Evolutionary conservation across 2,888 invertebrate species (phyloP), one percentile per base, ranked within the genome.

Genomic region (Caradrina kadenii): DNA sequence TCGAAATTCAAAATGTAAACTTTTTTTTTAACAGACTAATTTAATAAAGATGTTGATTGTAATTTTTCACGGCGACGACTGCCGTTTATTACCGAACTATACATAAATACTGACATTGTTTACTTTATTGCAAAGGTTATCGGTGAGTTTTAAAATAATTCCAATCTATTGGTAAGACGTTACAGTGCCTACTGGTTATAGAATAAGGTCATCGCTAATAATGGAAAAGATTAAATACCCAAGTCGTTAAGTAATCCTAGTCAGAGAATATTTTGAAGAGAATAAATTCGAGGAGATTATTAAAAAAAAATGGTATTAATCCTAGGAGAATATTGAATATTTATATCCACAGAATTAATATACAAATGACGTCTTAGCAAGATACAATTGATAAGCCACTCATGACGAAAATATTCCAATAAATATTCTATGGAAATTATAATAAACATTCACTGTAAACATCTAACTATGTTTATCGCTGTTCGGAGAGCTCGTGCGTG

Each of bases 91-190:
- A 73, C 26, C 45, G 67, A 62, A 64, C 15, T 59, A 60, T 52
- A 65, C 45, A 72, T 72, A 73, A 65, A 71, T 67, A 65, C 49
- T 66, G 76, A 74, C 69, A 78, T 72, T 77, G 81, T 86, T 87
- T 84, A 80, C 74, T 73, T 76, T 71, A 77, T 49, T 77, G 59
- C 62, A 89, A 86, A 90, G 91, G 91, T 91, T 91, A 91, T 91
- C 91, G 55, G 17, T 17, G 55, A 75, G 65, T 86, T 86, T 84
- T 76, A 65, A 85, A 81, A 85, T 82, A 80, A 69, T 79, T 73
- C 69, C 70, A 81, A 73, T 76, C 55, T 74, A 74, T 77, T 66
- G 63, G 72, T 75, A 26, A 55, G 54, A 61, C 19, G 73, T 69
- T 53, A 62, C 59, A 59, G 63, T 55, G 68, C 35, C 35, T 55